Conservation (phyloP, 2,113 vertebrate genomes). For the Leptocoma aspasia region DNA sequence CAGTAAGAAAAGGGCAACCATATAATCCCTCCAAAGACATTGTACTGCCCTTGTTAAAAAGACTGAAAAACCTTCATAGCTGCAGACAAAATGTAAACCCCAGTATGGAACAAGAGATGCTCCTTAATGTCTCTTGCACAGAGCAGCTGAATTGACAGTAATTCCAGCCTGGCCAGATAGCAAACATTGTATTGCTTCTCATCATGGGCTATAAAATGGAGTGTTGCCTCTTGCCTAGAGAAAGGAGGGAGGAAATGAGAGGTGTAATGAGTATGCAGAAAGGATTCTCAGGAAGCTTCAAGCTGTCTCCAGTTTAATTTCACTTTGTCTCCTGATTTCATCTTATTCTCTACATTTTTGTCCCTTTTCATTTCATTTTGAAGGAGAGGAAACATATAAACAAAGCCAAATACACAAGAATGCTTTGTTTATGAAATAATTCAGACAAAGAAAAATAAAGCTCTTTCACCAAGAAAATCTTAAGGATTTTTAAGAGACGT, state of each 20-base stretch:
- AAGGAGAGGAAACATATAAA: background rate
- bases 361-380: background rate
- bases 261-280: background rate
- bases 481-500: background rate
- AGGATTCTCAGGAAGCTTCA: background rate
- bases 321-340: background rate
- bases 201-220: background rate
- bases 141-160: constrained; percentile 30
- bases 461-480: background rate
- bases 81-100: background rate
- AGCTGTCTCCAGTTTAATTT: background rate
- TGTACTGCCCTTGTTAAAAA: background rate
- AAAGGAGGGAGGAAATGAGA: background rate
- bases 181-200: background rate
- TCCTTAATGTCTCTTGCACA: background rate
- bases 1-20: background rate
- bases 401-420: background rate
- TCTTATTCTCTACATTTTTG: background rate
- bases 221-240: background rate
- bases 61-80: background rate
- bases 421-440: background rate
- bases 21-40: constrained; percentile 15
- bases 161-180: background rate
- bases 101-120: background rate
- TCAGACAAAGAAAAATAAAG: background rate